Base-by-base conservation (phyloP, 2,113 vertebrate species). In the Centropristis striata region DNA sequence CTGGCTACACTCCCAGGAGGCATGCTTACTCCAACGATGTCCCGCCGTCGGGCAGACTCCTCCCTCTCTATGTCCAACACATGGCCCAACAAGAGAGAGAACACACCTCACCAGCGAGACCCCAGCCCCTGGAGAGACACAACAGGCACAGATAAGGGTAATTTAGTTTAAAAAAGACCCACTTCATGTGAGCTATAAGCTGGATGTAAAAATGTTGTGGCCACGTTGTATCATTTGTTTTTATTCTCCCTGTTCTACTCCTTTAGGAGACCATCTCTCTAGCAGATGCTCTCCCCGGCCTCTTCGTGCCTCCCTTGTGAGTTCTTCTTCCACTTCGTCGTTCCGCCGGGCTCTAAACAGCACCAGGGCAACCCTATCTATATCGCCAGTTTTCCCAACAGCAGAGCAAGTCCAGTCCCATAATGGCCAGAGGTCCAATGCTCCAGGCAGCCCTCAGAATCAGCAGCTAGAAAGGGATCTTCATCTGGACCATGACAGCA, bases 31-130 rank as follows among this genome's bases (percentile, higher is more conserved):
- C 95, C 92, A 2, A 71, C 88, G n/a, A 85, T 94, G 23, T 74
- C 90, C 44, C 90, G 92, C n/a, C 90, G 92, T 78, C 94, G 86
- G 12, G 78, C 80, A n/a, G 95, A 95, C 46, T 94, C 95, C 63
- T 74, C 81, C 27, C 90, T 87, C 36, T 93, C 91, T 76, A 95
- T 98, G 93, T 98, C 97, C 67, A 97, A 92, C 91, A 98, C 97
- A 14, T 98, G 97, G 97, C 96, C 97, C 57, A 96, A 96, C 75
- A 96, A 95, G 78, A 96, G 89, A 59, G 95, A 94, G 55, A 81
- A 23, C 78, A 90, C 78, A 68, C 92, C 93, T 41, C 87, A 75
- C 1, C 81, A 78, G 50, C 67, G 78, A 47, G 93, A 95, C 61
- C 77, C 91, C 46, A 87, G 80, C 44, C 81, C 92, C 12, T 95